A percentile compares a stretch with the other conserved stretches of the same genome.
Conservation (phyloP, 2,797 vertebrate genomes). For the Brotula barbata region DNA sequence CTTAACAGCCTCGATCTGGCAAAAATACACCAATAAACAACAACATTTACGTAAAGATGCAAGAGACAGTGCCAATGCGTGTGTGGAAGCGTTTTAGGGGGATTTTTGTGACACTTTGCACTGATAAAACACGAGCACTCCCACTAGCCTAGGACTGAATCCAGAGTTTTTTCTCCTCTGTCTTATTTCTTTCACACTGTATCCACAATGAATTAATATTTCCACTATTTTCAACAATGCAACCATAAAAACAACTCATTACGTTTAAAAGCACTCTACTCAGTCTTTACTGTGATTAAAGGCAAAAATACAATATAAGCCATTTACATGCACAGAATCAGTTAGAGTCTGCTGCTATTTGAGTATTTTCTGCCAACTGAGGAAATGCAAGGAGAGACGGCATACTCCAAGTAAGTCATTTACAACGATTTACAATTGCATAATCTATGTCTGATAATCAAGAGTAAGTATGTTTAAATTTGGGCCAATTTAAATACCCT, state of each 20-base stretch:
- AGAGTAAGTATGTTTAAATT: too few species aligned
- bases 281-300: too few species aligned
- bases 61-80: not conserved
- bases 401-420: too few species aligned
- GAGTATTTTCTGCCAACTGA: too few species aligned
- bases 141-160: not conserved
- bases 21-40: constrained; percentile 1
- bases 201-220: constrained; percentile 3
- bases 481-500: too few species aligned
- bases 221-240: not conserved
- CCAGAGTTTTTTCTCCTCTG: constrained; percentile 12
- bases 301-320: too few species aligned
- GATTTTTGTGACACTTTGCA: not conserved
- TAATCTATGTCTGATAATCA: too few species aligned
- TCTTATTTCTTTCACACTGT: constrained; percentile 19
- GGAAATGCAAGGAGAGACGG: too few species aligned
- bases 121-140: not conserved
- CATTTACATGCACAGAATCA: too few species aligned
- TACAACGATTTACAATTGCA: too few species aligned
- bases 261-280: too few species aligned
- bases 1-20: not conserved
- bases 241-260: not conserved
- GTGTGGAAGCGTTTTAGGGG: not conserved
- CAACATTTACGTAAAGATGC: not conserved
- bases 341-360: too few species aligned